Base-by-base conservation (phyloP, 1,140 invertebrate genomes). In the Schmidtea mediterranea region DNA sequence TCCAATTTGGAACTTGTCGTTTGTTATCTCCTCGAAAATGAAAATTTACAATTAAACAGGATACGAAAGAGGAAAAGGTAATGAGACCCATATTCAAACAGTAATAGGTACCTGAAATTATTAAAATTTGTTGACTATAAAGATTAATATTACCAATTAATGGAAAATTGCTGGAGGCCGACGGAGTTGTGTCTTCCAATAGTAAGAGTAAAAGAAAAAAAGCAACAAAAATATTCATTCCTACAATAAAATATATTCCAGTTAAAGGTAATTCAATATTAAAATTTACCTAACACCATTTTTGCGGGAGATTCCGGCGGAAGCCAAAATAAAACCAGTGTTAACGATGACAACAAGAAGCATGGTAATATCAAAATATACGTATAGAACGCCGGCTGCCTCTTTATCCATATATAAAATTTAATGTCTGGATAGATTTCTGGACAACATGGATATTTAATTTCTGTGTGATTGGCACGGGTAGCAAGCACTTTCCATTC, bases 21-120 rank as follows among this genome's bases (percentile, higher is more conserved):
- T 40, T 32, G 5, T 48, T 32, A 40, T 48, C 46, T 19, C 22
- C 23, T 21, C 46, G 23, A 40, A 48, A 48, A 24, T 48, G 46
- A 13, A 48, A 24, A 24, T 48, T 48, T 2, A 48, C 46, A 37
- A 32, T 40, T 5, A 65, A 58, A 8, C 60, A 61, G n/a, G 63
- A 63, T 15, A 66, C 48, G 32, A 66, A 61, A 13, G 64, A 63
- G 8, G 63, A 66, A 51, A 65, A 54, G 1, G 65, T 65, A 26
- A 67, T 66, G 51, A 67, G 54, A 2, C 65, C 59, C 65, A 67
- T 67, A 50, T 65, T 66, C 38, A 66, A 50, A 50, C 65, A 67
- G 52, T 65, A 67, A 52, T 67, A 67, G 26, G 62, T 63, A 43
- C 18, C 22, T 19, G 40, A 6, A 12, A 41, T 19, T 41, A 6